Evolutionary conservation across 2,888 invertebrate species (phyloP).

Genomic region (Horisme vitalbata): DNA sequence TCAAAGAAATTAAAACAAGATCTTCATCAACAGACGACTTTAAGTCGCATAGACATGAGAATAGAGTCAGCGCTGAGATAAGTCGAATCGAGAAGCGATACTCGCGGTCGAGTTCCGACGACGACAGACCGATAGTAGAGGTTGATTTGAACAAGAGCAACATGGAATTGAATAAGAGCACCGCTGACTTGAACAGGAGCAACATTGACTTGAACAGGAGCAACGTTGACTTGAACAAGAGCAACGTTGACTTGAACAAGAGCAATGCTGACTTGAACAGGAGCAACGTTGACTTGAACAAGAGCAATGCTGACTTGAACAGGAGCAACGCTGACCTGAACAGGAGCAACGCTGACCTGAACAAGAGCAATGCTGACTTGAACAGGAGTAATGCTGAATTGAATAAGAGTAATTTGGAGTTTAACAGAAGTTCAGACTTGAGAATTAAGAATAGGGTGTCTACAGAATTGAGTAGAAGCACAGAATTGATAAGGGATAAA

Average conservation of each 20-base stretch:
- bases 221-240: background rate
- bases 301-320: background rate
- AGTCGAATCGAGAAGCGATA: conserved; percentile 37
- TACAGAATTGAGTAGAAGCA: conserved; percentile 10
- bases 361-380: conserved; percentile 20
- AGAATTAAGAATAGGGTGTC: background rate
- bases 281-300: conserved; percentile 24
- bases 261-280: conserved; percentile 18
- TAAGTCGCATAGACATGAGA: conserved; percentile 25
- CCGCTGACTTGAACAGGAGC: conserved; percentile 15
- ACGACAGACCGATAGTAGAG: conserved; percentile 40
- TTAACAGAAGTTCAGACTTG: conserved; percentile 17
- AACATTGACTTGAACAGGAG: conserved; percentile 23
- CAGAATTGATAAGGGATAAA: conserved; percentile 32
- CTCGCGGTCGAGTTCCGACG: conserved; percentile 40
- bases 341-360: conserved; percentile 20
- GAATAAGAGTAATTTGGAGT: conserved; percentile 24
- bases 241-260: conserved; percentile 22
- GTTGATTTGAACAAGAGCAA: conserved; percentile 17
- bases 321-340: conserved; percentile 3
- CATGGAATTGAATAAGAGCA: conserved; percentile 15
- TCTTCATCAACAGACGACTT: conserved; percentile 40
- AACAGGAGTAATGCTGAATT: conserved; percentile 25
- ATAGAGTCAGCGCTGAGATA: conserved; percentile 29
- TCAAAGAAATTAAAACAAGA: conserved; percentile 23